Evolutionary conservation across 2,888 invertebrate genomes (phyloP), one percentile per base, ranked within the genome.

Genomic region (Agrenia bidenticulata): DNA sequence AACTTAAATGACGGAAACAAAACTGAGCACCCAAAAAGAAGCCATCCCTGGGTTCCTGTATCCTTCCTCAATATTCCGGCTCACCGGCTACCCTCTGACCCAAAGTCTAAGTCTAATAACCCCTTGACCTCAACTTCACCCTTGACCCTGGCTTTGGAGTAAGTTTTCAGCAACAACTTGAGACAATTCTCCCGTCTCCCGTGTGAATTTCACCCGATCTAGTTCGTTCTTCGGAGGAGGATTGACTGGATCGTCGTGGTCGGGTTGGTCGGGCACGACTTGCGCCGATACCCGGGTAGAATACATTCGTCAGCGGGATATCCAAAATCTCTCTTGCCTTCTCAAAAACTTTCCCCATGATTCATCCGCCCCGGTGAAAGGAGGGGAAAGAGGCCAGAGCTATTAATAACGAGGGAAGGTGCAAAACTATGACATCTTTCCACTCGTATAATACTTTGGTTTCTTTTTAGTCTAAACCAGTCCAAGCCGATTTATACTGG

Each of bases 1-100:
- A 83, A 84, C 84, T 84, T 84, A 84, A 84, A 84, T 84, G 84
- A 82, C 81, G 81, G 80, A 79, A 73, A 73, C 72, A 69, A 72
- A 73, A 70, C 73, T 67, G 66, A 73, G 75, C 75, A 15, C 15
- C 15, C 39, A 11, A 7, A 7, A 39, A 39, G 7, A 39, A 7
- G 9, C 39, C 15, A 7, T 39, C 39, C 39, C 39, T 39, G 15
- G 9, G 7, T 39, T 39, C 39, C 39, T 15, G 7, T 39, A 39
- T 11, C 39, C 39, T 15, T 15, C 39, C 15, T 39, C 15, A 39
- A 39, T 39, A 39, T 39, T 15, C 15, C 15, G 39, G n/a, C n/a
- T n/a, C n/a, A n/a, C n/a, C n/a, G n/a, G n/a, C n/a, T n/a, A n/a
- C n/a, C n/a, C n/a, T n/a, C n/a, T n/a, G n/a, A n/a, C n/a, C n/a